Conservation (phyloP, 1,140 invertebrate species). For the Trialeurodes vaporariorum region DNA sequence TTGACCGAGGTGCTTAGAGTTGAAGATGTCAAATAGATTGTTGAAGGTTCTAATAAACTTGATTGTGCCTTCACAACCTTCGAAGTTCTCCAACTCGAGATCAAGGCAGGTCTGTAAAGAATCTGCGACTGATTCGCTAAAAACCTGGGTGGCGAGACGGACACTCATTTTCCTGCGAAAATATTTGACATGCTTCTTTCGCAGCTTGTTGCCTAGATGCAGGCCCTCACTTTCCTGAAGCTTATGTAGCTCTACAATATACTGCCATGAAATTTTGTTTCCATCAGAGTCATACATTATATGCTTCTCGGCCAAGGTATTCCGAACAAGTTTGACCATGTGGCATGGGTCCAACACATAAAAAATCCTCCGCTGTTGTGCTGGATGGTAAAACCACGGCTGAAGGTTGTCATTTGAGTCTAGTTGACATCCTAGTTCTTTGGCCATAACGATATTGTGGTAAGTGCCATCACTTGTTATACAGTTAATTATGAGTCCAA, state of each 20-base stretch:
- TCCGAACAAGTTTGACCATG: slow-evolving; percentile 23
- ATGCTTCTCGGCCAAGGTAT: slow-evolving; percentile 16
- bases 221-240: not conserved
- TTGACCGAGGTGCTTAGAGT: not conserved
- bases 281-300: not conserved
- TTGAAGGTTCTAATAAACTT: not conserved
- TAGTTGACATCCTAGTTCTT: slow-evolving; percentile 21
- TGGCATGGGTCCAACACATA: slow-evolving; percentile 22
- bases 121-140: not conserved
- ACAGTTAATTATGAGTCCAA: slow-evolving; percentile 23
- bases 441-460: slow-evolving; percentile 23
- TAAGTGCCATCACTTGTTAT: slow-evolving; percentile 30
- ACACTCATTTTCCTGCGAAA: not conserved
- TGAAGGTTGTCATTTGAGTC: slow-evolving; percentile 14
- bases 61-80: not conserved
- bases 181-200: not conserved
- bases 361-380: slow-evolving; percentile 9
- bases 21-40: slow-evolving; percentile 2
- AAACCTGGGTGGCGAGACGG: not conserved
- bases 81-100: not conserved
- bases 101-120: not conserved
- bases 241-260: not conserved
- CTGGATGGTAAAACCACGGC: slow-evolving; percentile 18
- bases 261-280: not conserved
- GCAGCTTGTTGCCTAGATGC: slow-evolving; percentile 1